Conservation (phyloP, 2,797 vertebrate species). For the Gambelia wislizenii region DNA sequence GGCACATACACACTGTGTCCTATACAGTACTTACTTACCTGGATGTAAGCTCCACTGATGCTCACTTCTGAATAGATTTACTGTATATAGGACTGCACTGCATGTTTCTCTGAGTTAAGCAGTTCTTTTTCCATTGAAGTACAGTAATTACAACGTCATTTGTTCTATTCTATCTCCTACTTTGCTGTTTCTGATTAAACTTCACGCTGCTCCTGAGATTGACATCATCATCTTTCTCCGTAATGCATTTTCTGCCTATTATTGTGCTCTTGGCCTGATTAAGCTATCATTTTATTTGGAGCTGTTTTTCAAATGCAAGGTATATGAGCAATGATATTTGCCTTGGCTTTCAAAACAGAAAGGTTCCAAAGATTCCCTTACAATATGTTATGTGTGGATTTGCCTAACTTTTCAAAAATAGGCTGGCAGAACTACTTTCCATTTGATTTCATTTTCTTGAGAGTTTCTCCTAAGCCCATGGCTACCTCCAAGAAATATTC, state of each 20-base stretch:
- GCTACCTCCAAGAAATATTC: conserved; percentile 32
- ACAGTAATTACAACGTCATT: conserved; percentile 20
- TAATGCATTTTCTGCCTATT: conserved; percentile 60
- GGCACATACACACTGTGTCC: not conserved
- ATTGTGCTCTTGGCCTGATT: conserved; percentile 61
- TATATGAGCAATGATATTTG: conserved; percentile 63
- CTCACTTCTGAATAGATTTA: not conserved
- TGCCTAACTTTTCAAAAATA: conserved; percentile 56
- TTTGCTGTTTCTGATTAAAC: conserved; percentile 43
- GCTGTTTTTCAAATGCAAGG: conserved; percentile 65
- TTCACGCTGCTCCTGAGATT: conserved; percentile 31
- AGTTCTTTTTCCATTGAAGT: conserved; percentile 34
- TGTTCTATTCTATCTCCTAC: not conserved
- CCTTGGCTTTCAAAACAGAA: conserved; percentile 64
- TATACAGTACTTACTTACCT: not conserved
- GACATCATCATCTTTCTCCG: conserved; percentile 34
- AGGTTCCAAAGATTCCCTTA: conserved; percentile 54
- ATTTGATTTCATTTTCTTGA: conserved; percentile 17
- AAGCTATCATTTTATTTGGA: conserved; percentile 66
- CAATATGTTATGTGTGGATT: conserved; percentile 46
- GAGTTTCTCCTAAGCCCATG: conserved; percentile 6
- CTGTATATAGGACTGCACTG: not conserved
- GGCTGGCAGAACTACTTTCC: conserved; percentile 33
- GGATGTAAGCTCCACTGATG: not conserved
- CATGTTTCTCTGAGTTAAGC: conserved; percentile 28